Percentiles rank a stretch among this genome's conserved stretches.
Evolutionary conservation across 2,797 vertebrate species (phyloP).

Genomic region (Ctenosaura bakeri): DNA sequence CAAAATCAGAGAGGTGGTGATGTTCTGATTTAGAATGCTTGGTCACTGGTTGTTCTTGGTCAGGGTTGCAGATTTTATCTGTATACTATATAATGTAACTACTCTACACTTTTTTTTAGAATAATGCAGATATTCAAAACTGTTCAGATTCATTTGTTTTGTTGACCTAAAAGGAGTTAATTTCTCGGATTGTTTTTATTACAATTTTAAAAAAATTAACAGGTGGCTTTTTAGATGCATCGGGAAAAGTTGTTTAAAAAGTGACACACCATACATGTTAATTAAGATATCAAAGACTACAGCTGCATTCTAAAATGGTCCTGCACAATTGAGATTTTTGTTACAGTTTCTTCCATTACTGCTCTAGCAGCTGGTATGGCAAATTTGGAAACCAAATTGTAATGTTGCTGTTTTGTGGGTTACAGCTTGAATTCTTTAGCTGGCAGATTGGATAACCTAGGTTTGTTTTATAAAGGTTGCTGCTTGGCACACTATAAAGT

Average conservation of each 20-base stretch:
- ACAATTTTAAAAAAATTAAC: neutral
- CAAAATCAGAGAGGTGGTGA: too few species aligned
- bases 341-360: neutral
- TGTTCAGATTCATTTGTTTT: constrained; percentile 24
- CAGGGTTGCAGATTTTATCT: too few species aligned
- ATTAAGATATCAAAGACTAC: neutral
- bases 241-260: neutral
- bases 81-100: neutral
- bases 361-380: neutral
- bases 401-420: neutral
- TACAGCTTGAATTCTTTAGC: neutral
- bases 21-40: too few species aligned
- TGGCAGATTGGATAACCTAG: neutral
- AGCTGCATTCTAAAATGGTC: neutral
- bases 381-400: constrained; percentile 6
- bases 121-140: constrained; percentile 21
- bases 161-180: neutral
- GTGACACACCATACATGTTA: neutral
- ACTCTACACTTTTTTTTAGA: neutral
- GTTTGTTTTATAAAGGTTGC: neutral
- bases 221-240: neutral
- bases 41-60: too few species aligned
- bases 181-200: neutral
- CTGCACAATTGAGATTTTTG: neutral
- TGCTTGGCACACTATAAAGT: neutral